Percentiles rank a stretch among this genome's conserved stretches.
Conservation (phyloP, 1,140 invertebrate genomes). For the Tetragnatha versicolor region DNA sequence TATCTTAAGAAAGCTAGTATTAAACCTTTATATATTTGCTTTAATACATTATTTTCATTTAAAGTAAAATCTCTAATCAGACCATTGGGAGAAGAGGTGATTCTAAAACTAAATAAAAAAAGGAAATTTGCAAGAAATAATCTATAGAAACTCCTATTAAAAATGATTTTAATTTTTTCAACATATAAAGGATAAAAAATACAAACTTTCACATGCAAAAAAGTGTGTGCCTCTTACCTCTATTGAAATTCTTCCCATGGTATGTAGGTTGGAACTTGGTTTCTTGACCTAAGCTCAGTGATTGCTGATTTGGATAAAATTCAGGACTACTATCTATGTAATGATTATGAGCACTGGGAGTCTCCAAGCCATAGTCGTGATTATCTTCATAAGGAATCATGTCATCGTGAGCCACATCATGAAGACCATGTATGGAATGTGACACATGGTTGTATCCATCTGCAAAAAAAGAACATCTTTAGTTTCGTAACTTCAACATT, state of each 20-base stretch:
- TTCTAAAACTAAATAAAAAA: too few species aligned
- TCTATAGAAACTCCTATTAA: too few species aligned
- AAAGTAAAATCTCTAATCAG: too few species aligned
- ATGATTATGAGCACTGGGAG: constrained; percentile 57
- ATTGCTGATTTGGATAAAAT: constrained; percentile 71
- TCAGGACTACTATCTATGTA: constrained; percentile 74
- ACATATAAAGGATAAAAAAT: too few species aligned
- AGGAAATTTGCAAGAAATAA: too few species aligned
- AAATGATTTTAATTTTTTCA: too few species aligned
- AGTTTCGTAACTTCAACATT: too few species aligned
- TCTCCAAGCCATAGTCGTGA: constrained; percentile 74
- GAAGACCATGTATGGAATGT: constrained; percentile 62
- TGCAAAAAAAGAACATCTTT: constrained; percentile 60
- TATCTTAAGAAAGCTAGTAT: too few species aligned
- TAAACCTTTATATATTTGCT: too few species aligned
- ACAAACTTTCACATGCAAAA: too few species aligned
- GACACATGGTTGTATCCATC: constrained; percentile 66
- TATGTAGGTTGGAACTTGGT: constrained; percentile 62
- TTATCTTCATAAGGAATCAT: constrained; percentile 69
- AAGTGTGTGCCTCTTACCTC: constrained; percentile 43
- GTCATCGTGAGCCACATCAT: constrained; percentile 59
- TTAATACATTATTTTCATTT: too few species aligned
- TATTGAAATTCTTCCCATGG: constrained; percentile 54
- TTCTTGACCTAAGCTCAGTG: constrained; percentile 64
- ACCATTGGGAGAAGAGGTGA: too few species aligned